Evolutionary conservation across 2,888 invertebrate species (phyloP).

Genomic region (Oeneis ivallda): DNA sequence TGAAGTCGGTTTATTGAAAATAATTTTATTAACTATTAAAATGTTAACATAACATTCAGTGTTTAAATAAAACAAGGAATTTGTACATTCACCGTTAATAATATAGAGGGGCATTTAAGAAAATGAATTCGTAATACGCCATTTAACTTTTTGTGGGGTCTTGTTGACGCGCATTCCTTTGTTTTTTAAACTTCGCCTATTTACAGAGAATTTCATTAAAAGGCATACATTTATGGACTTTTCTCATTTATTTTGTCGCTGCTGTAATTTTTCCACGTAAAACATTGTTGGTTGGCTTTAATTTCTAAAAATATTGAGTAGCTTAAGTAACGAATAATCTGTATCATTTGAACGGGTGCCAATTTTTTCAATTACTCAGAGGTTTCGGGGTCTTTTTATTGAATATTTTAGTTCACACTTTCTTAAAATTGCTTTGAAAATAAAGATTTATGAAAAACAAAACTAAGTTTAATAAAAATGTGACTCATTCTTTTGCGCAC

Average conservation of each 20-base stretch:
- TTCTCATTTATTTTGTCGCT: conserved; percentile 45
- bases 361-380: conserved; percentile 1
- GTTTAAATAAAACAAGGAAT: neutral
- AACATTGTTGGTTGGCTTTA: conserved; percentile 55
- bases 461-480: no score
- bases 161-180: conserved; percentile 65
- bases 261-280: conserved; percentile 48
- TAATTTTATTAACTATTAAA: no score
- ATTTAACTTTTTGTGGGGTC: conserved; percentile 69
- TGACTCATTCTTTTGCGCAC: no score
- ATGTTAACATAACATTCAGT: neutral
- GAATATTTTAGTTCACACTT: no score
- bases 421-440: no score
- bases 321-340: neutral
- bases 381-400: neutral
- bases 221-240: conserved; percentile 51
- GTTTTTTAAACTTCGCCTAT: conserved; percentile 67
- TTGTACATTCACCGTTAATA: conserved; percentile 21
- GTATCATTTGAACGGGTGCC: neutral
- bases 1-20: no score
- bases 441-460: no score
- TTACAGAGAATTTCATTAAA: conserved; percentile 65
- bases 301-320: conserved; percentile 53
- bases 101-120: conserved; percentile 26
- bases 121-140: conserved; percentile 69